Base-by-base conservation (phyloP, 1,140 invertebrate genomes). In the Periplaneta americana region DNA sequence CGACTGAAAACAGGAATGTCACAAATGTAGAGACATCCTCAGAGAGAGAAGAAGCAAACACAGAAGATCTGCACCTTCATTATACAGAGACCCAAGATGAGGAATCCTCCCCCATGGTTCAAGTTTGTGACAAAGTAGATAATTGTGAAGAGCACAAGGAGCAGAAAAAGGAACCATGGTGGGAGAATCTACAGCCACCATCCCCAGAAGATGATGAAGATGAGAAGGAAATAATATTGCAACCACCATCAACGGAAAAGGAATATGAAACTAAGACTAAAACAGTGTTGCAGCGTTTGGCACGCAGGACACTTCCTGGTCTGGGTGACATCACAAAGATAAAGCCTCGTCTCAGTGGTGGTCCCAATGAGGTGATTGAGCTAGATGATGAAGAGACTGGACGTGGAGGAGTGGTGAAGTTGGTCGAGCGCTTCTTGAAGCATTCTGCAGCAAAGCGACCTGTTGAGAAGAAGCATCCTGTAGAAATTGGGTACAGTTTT, bases 381-480 rank as follows among this genome's bases (percentile, higher is more conserved):
- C 35, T 80, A 18, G 80, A 80, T 33, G 33, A n/a, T 15, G 57
- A 57, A n/a, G 48, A 36, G 39, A 84, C 89, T 13, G 87, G 87
- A 83, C 82, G 82, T 82, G 79, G 85, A 66, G 92, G 92, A 57
- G 87, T 93, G 17, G 88, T 91, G 82, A 84, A 89, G 79, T 88
- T 94, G 35, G 90, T 93, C 84, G 88, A 93, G 84, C 88, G 92
- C 85, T 86, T 90, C 85, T 33, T 84, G 31, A 90, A 91, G 84
- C 93, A 94, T 86, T 86, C 89, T 6, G 86, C 87, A 31, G 83
- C 89, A 2, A 89, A 91, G 82, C 90, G 89, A 33, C 85, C 85
- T 22, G 2, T 2, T 2, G 9, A 78, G 77, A 78, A 78, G 39
- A 78, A 37, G 18, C 84, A 90, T 88, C 82, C 84, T 84, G 85